Evolutionary conservation across 2,888 invertebrate species (phyloP).

Genomic region (Epinotia brunnichana): DNA sequence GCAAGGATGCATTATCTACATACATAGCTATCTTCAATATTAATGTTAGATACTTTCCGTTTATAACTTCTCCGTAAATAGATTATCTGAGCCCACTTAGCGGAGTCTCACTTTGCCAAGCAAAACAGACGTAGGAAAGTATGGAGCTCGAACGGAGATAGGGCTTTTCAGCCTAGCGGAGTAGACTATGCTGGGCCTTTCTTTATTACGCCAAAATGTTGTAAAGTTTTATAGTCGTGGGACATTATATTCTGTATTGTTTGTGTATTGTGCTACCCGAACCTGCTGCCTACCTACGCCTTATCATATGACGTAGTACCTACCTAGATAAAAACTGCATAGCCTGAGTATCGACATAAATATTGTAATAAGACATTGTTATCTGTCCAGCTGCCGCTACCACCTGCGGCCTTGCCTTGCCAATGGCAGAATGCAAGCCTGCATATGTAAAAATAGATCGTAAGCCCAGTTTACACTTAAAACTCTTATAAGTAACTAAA

Average conservation of each 20-base stretch:
- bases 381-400: background rate
- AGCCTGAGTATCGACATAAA: background rate
- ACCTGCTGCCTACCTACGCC: no score
- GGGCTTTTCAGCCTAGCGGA: background rate
- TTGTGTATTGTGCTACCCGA: no score
- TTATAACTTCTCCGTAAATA: constrained; percentile 37
- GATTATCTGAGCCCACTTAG: constrained; percentile 43
- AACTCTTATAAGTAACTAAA: background rate
- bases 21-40: no score
- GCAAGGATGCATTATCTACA: no score
- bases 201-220: background rate
- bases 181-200: background rate
- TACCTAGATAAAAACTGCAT: background rate
- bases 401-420: constrained; percentile 5
- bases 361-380: constrained; percentile 8
- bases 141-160: background rate
- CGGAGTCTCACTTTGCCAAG: background rate
- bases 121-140: background rate
- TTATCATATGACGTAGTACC: background rate
- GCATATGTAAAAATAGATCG: constrained; percentile 10
- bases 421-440: background rate
- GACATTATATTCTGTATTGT: no score
- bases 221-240: no score
- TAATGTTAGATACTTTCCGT: no score
- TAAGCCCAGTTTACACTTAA: background rate